Evolutionary conservation across 2,888 invertebrate species (phyloP).

Genomic region (Perdita meconis): DNA sequence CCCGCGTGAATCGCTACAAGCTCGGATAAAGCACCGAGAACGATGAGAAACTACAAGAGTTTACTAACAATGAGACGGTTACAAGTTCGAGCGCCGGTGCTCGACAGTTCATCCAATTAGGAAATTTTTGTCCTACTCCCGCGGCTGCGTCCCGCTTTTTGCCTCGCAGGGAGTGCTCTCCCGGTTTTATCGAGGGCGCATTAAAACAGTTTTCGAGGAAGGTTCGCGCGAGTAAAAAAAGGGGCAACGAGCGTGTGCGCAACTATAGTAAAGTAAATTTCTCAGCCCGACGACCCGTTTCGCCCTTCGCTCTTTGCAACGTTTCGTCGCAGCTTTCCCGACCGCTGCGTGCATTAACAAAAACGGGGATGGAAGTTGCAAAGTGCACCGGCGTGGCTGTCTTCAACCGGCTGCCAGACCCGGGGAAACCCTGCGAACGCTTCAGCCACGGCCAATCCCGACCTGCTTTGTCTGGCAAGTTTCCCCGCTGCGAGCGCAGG

Average conservation of each 20-base stretch:
- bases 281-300: constrained; percentile 3
- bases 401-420: not conserved
- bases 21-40: constrained; percentile 2
- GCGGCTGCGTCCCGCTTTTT: constrained; percentile 40
- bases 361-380: constrained; percentile 22
- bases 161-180: not conserved
- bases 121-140: constrained; percentile 48
- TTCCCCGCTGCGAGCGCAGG: constrained; percentile 27
- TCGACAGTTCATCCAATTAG: constrained; percentile 68
- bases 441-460: constrained; percentile 20
- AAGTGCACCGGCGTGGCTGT: constrained; percentile 21
- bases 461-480: constrained; percentile 25
- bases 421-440: constrained; percentile 13
- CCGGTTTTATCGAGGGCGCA: constrained; percentile 13
- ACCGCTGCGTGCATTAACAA: constrained; percentile 22
- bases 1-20: constrained; percentile 20
- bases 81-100: constrained; percentile 52
- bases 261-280: constrained; percentile 45
- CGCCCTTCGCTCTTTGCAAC: constrained; percentile 20
- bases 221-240: constrained; percentile 4
- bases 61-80: constrained; percentile 59
- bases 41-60: constrained; percentile 37
- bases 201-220: constrained; percentile 50
- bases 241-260: not conserved
- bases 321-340: constrained; percentile 42